These are phyloP conservation scores for Rhombomys opimus DNA, from an alignment of 2,113 vertebrate species.

Conservation along the genomic window DNA sequence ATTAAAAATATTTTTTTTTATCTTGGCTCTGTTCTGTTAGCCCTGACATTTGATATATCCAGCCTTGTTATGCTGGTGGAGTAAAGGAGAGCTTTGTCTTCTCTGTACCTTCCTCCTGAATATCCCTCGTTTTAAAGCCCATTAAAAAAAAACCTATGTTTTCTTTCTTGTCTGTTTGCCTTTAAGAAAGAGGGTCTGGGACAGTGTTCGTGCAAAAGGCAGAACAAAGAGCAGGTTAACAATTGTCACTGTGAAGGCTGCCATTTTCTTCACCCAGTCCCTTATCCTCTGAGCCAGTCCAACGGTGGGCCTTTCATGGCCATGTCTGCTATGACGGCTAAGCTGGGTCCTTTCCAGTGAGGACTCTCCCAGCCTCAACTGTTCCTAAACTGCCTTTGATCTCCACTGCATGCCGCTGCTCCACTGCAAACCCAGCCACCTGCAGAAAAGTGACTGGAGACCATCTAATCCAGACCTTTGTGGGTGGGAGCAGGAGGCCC, in stretches of 20 bases:
- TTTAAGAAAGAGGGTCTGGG: background rate
- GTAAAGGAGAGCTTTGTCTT: background rate
- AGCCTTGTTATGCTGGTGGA: background rate
- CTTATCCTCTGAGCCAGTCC: background rate
- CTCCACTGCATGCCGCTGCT: background rate
- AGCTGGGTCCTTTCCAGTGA: background rate
- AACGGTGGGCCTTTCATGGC: background rate
- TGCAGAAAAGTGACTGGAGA: background rate
- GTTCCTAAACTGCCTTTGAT: background rate
- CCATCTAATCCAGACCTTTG: background rate
- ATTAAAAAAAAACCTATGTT: background rate
- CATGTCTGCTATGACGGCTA: background rate
- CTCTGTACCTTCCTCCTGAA: background rate
- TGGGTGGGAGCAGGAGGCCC: background rate
- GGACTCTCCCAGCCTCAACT: background rate
- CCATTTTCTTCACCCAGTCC: background rate
- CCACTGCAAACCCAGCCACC: background rate
- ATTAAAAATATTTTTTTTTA: background rate
- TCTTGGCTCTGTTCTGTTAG: background rate
- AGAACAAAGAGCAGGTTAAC: slow-evolving; percentile 40
- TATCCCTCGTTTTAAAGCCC: background rate
- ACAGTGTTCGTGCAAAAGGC: background rate
- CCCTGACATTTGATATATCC: background rate
- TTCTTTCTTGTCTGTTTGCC: background rate
- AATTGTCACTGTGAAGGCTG: background rate